Percentiles rank a stretch among this genome's conserved stretches.
Conservation (phyloP, 2,797 vertebrate genomes). For the Tapera naevia region DNA sequence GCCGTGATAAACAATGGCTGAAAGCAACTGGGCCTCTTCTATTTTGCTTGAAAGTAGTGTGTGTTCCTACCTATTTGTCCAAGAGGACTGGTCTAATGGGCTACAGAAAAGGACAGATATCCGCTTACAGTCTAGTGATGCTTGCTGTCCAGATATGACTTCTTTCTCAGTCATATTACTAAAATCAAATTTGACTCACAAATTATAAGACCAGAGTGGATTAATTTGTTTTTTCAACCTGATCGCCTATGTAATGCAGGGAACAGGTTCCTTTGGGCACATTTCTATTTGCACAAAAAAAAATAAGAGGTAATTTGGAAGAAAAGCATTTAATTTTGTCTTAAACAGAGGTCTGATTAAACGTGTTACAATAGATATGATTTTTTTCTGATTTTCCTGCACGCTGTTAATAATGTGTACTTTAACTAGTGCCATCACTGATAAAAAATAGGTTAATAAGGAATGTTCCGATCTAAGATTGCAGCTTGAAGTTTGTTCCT, state of each 20-base stretch:
- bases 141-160: background rate
- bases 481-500: background rate
- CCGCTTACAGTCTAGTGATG: background rate
- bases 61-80: background rate
- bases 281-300: background rate
- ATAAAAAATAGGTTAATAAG: background rate
- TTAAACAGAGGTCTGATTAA: background rate
- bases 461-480: background rate
- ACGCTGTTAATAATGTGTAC: background rate
- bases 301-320: background rate
- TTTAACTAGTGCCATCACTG: background rate
- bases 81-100: background rate
- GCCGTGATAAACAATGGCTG: background rate
- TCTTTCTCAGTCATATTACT: background rate
- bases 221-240: background rate
- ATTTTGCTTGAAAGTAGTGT: background rate
- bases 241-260: background rate
- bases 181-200: background rate
- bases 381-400: background rate
- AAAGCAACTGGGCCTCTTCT: background rate
- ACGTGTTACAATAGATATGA: background rate
- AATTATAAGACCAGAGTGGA: background rate
- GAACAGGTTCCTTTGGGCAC: background rate
- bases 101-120: background rate
- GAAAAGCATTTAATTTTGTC: background rate